These are phyloP conservation scores for Sciurus carolinensis DNA, from an alignment of 2,797 vertebrate species.

Conservation along the genomic window DNA sequence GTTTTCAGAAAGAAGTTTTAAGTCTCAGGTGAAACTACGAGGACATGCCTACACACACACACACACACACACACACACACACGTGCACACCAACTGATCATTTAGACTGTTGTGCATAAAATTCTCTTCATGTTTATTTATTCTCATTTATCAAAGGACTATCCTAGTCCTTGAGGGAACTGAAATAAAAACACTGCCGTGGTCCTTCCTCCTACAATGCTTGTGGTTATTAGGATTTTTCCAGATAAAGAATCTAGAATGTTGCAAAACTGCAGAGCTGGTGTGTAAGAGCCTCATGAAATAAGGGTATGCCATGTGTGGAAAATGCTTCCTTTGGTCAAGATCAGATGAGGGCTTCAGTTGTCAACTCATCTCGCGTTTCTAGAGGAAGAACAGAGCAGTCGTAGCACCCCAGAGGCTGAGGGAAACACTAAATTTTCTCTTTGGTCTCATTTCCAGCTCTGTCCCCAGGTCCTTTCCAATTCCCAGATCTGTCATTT, in stretches of 20 bases:
- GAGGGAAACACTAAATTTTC: not conserved
- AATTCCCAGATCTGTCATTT: not conserved
- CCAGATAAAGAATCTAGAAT: not conserved
- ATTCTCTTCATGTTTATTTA: not conserved
- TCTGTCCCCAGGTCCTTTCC: not conserved
- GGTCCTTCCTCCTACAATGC: not conserved
- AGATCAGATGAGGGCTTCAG: not conserved
- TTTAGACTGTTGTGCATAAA: not conserved
- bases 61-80: not conserved
- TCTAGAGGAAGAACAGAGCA: not conserved
- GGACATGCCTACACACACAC: not conserved
- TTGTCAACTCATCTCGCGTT: not conserved
- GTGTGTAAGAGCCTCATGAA: not conserved
- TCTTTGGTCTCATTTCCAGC: not conserved
- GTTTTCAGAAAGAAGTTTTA: not conserved
- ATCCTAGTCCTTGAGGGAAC: not conserved
- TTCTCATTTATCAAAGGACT: not conserved
- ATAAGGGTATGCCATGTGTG: rapidly evolving
- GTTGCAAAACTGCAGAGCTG: not conserved
- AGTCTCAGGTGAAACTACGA: not conserved
- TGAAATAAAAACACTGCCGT: not conserved
- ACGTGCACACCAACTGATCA: not conserved
- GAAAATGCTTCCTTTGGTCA: not conserved
- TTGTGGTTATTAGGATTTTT: not conserved
- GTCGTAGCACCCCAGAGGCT: not conserved